A percentile compares a stretch with the other conserved stretches of the same genome.
Conservation (phyloP, 1,140 invertebrate genomes). For the Neoseiulus cucumeris region DNA sequence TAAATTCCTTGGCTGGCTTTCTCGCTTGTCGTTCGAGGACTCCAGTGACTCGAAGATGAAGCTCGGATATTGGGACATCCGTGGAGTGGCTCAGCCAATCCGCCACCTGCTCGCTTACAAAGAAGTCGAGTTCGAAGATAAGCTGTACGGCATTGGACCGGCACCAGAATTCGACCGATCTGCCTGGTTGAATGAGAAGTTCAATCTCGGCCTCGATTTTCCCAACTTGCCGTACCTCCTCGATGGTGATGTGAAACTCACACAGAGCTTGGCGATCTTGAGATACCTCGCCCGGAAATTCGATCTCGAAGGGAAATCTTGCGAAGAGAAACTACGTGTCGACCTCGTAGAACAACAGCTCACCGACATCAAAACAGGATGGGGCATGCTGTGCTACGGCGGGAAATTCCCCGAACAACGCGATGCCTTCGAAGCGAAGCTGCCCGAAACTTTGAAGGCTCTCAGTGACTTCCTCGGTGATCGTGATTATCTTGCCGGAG, state of each 20-base stretch:
- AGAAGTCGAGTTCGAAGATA: not conserved
- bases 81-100: not conserved
- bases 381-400: conserved; percentile 28
- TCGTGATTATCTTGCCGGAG: conserved; percentile 29
- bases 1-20: too few species aligned
- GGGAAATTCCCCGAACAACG: conserved; percentile 23
- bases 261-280: not conserved
- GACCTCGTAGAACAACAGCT: too few species aligned
- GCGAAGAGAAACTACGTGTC: too few species aligned
- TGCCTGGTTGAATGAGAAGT: not conserved
- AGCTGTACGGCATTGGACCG: conserved; percentile 20
- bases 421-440: conserved; percentile 23
- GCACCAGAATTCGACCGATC: conserved; percentile 18
- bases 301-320: too few species aligned
- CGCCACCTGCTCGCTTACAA: not conserved
- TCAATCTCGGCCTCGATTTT: not conserved
- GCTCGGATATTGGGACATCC: not conserved
- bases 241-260: not conserved
- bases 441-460: conserved; percentile 23
- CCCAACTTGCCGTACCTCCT: not conserved
- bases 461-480: conserved; percentile 30
- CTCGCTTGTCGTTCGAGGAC: too few species aligned
- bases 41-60: too few species aligned
- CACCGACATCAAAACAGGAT: too few species aligned
- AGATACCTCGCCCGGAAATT: not conserved